Percentiles rank a stretch among this genome's conserved stretches.
Conservation (phyloP, 2,113 vertebrate species). For the Amphiprion percula region DNA sequence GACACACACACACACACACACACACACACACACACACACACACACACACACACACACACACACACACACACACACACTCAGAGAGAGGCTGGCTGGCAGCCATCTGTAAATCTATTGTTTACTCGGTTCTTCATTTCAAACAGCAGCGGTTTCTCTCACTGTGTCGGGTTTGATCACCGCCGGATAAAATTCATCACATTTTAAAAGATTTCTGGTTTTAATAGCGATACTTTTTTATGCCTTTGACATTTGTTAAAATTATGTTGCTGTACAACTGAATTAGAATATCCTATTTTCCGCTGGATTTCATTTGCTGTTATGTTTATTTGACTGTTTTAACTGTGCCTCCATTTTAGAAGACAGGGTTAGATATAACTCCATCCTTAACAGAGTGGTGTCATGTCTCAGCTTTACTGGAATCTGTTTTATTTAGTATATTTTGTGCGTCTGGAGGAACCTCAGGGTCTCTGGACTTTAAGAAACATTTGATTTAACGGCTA, state of each 20-base stretch:
- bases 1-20: neutral
- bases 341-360: no score
- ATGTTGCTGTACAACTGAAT: no score
- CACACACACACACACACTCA: neutral
- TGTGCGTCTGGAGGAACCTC: neutral
- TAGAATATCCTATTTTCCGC: no score
- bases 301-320: no score
- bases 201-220: constrained; percentile 4
- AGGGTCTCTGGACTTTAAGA: constrained; percentile 19
- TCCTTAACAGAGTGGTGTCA: neutral
- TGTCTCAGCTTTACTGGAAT: neutral
- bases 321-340: no score
- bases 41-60: constrained; percentile 7
- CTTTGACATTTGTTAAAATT: neutral
- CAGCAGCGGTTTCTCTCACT: constrained; percentile 44
- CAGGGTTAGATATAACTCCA: neutral
- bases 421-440: neutral
- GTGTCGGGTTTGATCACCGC: constrained; percentile 32
- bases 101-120: constrained; percentile 76
- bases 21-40: constrained; percentile 15
- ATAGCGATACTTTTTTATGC: constrained; percentile 26
- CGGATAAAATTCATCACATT: constrained; percentile 33
- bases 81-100: constrained; percentile 58
- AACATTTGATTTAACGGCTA: constrained; percentile 19
- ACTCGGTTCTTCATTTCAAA: constrained; percentile 70